Base-by-base conservation (phyloP, 1,140 invertebrate species). In the Papilio machaon region DNA sequence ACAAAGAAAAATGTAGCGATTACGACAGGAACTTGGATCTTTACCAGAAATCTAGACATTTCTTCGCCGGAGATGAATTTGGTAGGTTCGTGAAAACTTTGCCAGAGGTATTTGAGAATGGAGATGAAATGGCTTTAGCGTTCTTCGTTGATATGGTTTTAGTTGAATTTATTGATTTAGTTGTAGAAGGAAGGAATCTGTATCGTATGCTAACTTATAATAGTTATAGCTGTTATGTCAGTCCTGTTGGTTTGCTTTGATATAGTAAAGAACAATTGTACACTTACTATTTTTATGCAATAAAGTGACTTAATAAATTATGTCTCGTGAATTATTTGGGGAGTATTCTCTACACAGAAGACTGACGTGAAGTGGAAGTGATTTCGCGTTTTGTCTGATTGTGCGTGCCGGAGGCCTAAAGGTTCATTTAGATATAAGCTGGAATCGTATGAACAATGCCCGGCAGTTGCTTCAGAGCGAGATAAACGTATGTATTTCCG, bases 91-190 rank as follows among this genome's bases (percentile, higher is more conserved):
- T 73, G 43, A n/a, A 15, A 10, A 73, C 43, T 73, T 17, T 73
- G 5, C 15, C 38, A 5, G 73, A 73, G 10, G n/a, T 73, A 43
- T 46, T 7, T 19, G 73, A 73, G 17, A 73, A 73, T 73, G 73
- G 13, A 8, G 73, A 73, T 46, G n/a, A 73, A 35, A 47, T 73
- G 30, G 73, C 73, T 13, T 15, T 73, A 8, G 35, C 73, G 11
- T 73, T 73, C 73, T 73, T 73, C 43, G 73, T 47, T n/a, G 73
- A 73, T 73, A 73, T 73, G 73, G 73, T 73, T 2, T 46, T 73
- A 6, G 43, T 73, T 47, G 73, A 73, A 17, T 73, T 73, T 11
- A 46, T 38, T 9, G 73, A 73, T 35, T 67, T 67, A 7, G 64
- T 67, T 67, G 11, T 5, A 30, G 64, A 67, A 67, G 64, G 64